These are phyloP conservation scores for Otocyon megalotis DNA, from an alignment of 2,113 vertebrate species.

Conservation along the genomic window DNA sequence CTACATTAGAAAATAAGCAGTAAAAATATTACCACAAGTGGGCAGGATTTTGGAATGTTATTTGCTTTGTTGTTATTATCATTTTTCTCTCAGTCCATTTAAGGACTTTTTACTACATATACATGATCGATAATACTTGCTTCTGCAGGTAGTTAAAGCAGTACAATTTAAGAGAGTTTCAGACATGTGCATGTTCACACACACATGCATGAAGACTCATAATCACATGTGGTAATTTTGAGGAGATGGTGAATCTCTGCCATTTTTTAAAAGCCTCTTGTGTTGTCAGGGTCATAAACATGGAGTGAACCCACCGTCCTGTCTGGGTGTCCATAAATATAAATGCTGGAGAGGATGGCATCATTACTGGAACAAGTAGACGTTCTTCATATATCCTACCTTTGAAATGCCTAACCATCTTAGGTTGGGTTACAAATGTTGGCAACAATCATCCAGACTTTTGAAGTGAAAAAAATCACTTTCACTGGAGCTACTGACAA, in stretches of 20 bases:
- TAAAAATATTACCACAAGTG: not conserved
- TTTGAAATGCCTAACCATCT: not conserved
- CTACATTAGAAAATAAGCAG: not conserved
- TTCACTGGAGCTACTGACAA: not conserved
- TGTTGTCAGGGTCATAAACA: not conserved
- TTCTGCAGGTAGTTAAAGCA: not conserved
- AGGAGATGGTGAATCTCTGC: not conserved
- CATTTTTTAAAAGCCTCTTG: not conserved
- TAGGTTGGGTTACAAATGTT: not conserved
- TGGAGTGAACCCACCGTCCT: not conserved
- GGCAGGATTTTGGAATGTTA: not conserved
- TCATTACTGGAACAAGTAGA: not conserved
- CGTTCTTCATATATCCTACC: not conserved
- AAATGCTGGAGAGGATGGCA: not conserved
- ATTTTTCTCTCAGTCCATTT: not conserved
- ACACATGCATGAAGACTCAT: not conserved
- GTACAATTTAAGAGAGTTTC: not conserved
- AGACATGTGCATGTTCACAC: too few relatives aligned
- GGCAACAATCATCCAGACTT: not conserved
- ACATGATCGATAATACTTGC: not conserved
- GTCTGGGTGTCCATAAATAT: not conserved
- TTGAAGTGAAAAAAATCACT: not conserved
- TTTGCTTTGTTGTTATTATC: not conserved
- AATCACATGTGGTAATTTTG: not conserved
- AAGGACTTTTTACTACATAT: not conserved